Percentiles rank a stretch among this genome's conserved stretches.
Evolutionary conservation across 2,797 vertebrate species (phyloP).

Genomic region (Hephaestus fuliginosus): DNA sequence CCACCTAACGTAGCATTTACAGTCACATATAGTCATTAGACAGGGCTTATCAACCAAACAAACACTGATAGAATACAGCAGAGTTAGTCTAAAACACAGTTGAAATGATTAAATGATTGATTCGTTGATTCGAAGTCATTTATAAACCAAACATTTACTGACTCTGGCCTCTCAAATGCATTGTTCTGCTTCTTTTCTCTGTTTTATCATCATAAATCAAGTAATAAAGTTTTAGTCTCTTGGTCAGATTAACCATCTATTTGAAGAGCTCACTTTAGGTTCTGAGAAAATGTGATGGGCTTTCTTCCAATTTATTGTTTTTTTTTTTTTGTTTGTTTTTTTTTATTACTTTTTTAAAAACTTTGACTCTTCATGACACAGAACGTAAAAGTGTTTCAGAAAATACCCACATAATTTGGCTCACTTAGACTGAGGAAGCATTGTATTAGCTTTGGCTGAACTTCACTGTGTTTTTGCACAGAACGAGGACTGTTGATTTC

Average conservation of each 20-base stretch:
- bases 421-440: neutral
- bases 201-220: neutral
- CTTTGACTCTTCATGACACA: neutral
- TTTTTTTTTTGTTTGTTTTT: too few relatives aligned
- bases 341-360: too few relatives aligned
- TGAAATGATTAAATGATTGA: neutral
- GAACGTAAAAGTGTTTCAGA: neutral
- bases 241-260: too few relatives aligned
- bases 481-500: neutral
- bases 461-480: neutral
- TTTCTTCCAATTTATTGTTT: too few relatives aligned
- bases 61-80: neutral
- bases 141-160: neutral
- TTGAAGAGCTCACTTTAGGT: neutral
- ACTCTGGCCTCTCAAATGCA: neutral
- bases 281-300: neutral
- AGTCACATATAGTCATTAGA: neutral
- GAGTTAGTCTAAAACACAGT: neutral
- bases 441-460: neutral
- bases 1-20: neutral
- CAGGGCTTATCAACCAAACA: neutral
- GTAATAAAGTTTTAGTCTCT: too few relatives aligned
- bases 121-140: neutral
- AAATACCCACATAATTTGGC: neutral
- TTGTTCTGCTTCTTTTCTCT: neutral